Evolutionary conservation across 2,113 vertebrate genomes (phyloP), one percentile per base, ranked within the genome.

Genomic region (Actenoides hombroni): DNA sequence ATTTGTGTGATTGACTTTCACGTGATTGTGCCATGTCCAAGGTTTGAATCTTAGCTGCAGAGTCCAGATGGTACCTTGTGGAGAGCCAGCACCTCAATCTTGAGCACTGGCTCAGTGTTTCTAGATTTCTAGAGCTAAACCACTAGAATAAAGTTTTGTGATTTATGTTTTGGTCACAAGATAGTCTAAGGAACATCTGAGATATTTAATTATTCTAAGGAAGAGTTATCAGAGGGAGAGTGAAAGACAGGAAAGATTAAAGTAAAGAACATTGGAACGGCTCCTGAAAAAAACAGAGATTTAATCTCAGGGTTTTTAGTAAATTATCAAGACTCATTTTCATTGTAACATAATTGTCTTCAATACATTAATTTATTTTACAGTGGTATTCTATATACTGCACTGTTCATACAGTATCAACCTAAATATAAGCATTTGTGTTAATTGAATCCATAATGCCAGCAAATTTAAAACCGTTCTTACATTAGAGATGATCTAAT

Each of bases 341-440:
- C 64, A 81, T 60, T 40, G 13, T 49, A 92, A 83, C 18, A 28
- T 65, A 81, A 68, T 93, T 90, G 59, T 82, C 86, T 86, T 86
- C 60, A 78, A 78, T 77, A 60, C 9, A 78, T 78, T 73, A 83
- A 76, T 94, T 83, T 90, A 78, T 84, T 94, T 94, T 88, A 61
- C 48, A 82, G 49, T 53, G 7, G 16, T 79, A 86, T 64, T 94
- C 67, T 68, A 75, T 31, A 44, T 61, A 71, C 20, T 56, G 11
- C 29, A 61, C 9, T 64, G 11, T 82, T 86, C 46, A 46, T 91
- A 74, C 19, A 35, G 40, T 54, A 76, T 79, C 84, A 68, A 86
- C 61, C 53, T 91, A 80, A 81, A 89, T 69, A 86, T 84, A 88
- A 94, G 85, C 2, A 80, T 84, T 87, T 91, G 5, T 73, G 56